Percentiles rank a stretch among this genome's conserved stretches.
These are phyloP conservation scores for Muscina levida DNA, from an alignment of 2,888 invertebrate species.

Conservation along the genomic window DNA sequence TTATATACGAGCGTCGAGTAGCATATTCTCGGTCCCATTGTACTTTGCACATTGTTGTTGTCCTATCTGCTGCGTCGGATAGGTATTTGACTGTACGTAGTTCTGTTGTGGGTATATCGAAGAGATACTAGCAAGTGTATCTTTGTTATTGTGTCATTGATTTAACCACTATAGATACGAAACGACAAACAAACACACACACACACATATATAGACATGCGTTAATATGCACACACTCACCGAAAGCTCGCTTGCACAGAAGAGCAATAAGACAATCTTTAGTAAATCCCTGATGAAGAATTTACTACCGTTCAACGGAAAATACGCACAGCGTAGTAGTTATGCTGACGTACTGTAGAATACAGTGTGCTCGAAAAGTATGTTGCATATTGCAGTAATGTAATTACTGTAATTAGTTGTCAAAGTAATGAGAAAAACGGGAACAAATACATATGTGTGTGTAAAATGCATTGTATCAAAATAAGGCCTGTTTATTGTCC, in stretches of 20 bases:
- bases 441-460: too few relatives aligned
- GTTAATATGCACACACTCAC: neutral
- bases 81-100: neutral
- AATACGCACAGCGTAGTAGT: neutral
- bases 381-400: neutral
- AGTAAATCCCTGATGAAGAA: slow-evolving; percentile 32
- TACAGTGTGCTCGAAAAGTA: neutral
- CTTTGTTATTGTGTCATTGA: slow-evolving; percentile 23
- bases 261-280: slow-evolving; percentile 25
- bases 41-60: slow-evolving; percentile 20
- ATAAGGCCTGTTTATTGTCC: too few relatives aligned
- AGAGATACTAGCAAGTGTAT: neutral
- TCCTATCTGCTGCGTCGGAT: neutral
- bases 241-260: neutral
- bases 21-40: neutral
- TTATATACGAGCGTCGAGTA: slow-evolving; percentile 7
- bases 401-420: too few relatives aligned
- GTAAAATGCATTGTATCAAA: too few relatives aligned
- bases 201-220: too few relatives aligned
- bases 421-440: too few relatives aligned
- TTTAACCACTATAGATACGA: neutral
- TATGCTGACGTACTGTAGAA: neutral
- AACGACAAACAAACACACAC: neutral
- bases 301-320: slow-evolving; percentile 6
- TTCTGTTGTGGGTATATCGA: neutral